Evolutionary conservation across 2,797 vertebrate species (phyloP).

Genomic region (Myotis findleyi): DNA sequence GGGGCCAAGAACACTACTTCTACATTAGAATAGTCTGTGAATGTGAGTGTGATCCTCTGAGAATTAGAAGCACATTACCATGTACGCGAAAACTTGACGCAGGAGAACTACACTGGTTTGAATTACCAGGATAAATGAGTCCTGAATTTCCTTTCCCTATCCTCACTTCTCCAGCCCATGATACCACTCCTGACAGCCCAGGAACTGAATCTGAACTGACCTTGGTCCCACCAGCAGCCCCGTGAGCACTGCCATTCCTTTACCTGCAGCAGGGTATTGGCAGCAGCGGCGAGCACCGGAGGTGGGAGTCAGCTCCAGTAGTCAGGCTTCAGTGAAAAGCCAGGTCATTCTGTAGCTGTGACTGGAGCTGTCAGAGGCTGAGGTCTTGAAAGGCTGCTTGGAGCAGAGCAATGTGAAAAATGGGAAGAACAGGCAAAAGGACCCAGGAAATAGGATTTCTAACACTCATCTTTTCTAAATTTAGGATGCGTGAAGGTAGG

Average conservation of each 20-base stretch:
- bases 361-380: background rate
- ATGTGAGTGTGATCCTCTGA: background rate
- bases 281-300: background rate
- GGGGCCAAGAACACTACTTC: background rate
- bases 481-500: background rate
- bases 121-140: background rate
- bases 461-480: background rate
- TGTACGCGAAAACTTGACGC: background rate
- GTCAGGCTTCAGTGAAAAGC: background rate
- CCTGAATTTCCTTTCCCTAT: background rate
- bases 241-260: background rate
- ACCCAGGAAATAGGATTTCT: background rate
- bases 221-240: background rate
- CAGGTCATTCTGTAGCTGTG: background rate
- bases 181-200: too few species aligned
- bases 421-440: background rate
- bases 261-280: background rate
- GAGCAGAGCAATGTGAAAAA: background rate
- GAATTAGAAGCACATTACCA: background rate
- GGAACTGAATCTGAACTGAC: background rate
- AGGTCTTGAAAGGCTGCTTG: background rate
- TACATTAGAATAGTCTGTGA: background rate
- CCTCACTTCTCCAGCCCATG: background rate
- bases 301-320: background rate
- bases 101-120: background rate